phyloP scores from a whole-genome alignment of 2,797 vertebrate genomes.

The Ibycter americanus region DNA sequence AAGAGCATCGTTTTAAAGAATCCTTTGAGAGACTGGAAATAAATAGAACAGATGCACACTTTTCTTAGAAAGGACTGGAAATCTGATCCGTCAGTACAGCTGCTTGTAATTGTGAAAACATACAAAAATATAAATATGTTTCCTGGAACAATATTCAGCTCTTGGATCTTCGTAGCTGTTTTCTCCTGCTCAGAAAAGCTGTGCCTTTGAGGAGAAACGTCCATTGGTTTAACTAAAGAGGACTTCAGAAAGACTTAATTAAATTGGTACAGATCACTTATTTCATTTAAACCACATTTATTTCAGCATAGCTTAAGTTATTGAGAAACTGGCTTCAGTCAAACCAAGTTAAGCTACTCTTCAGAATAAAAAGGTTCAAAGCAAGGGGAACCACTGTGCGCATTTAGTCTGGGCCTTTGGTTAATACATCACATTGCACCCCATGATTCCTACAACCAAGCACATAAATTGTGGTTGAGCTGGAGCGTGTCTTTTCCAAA shows the following conservation, averaged over 20 bases:
- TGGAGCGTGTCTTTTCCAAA: not conserved
- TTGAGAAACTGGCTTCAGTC: not conserved
- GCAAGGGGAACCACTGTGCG: not conserved
- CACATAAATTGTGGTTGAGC: not conserved
- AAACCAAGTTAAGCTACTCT: not conserved
- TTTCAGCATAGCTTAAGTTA: not conserved
- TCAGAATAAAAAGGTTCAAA: not conserved
- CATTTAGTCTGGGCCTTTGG: not conserved
- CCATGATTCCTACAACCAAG: not conserved
- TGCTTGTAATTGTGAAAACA: not conserved
- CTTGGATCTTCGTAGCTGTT: not conserved
- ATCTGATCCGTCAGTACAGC: not conserved
- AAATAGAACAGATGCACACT: constrained; percentile 57
- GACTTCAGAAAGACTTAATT: not conserved
- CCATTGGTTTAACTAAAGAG: not conserved
- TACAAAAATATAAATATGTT: not conserved
- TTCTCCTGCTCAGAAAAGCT: not conserved
- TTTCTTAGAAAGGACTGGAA: constrained; percentile 44
- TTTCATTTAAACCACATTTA: not conserved
- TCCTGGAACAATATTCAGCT: not conserved
- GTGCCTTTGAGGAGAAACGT: constrained; percentile 9
- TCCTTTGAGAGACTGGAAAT: constrained; percentile 46
- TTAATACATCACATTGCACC: not conserved
- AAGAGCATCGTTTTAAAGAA: not conserved
- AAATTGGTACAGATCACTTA: not conserved